phyloP scores from a whole-genome alignment of 2,888 invertebrate species.

The Trisateles emortualis region DNA sequence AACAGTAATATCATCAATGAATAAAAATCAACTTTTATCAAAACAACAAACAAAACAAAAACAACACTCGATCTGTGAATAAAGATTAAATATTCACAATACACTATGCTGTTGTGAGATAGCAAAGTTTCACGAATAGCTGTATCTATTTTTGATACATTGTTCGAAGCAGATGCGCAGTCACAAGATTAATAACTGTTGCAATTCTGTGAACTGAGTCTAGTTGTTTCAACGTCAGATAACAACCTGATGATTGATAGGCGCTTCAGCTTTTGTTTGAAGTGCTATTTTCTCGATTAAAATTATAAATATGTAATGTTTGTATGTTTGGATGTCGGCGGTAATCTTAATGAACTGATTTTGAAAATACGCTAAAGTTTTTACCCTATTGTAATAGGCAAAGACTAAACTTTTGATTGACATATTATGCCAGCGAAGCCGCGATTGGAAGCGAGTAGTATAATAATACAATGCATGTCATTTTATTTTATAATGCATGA shows the following conservation, averaged over 20 bases:
- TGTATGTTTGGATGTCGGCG: too few relatives aligned
- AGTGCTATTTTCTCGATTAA: background rate
- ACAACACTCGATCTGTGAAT: background rate
- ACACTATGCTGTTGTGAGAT: constrained; percentile 3
- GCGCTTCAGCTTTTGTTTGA: background rate
- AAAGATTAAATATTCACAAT: constrained; percentile 8
- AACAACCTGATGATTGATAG: constrained; percentile 14
- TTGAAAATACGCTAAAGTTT: too few relatives aligned
- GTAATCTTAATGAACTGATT: too few relatives aligned
- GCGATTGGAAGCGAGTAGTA: too few relatives aligned
- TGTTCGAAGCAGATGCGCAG: constrained; percentile 26
- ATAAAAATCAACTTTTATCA: background rate
- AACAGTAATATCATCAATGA: too few relatives aligned
- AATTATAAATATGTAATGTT: background rate
- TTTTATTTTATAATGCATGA: too few relatives aligned
- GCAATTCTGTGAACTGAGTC: constrained; percentile 12
- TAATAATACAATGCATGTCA: too few relatives aligned
- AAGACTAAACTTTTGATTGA: too few relatives aligned
- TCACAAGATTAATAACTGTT: constrained; percentile 32
- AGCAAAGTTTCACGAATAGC: constrained; percentile 8
- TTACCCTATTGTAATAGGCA: too few relatives aligned
- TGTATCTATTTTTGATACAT: constrained; percentile 31
- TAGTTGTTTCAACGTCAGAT: constrained; percentile 1
- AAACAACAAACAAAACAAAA: background rate
- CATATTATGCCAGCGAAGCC: too few relatives aligned